Conservation (phyloP, 2,797 vertebrate species). For the Pangasius macronema region DNA sequence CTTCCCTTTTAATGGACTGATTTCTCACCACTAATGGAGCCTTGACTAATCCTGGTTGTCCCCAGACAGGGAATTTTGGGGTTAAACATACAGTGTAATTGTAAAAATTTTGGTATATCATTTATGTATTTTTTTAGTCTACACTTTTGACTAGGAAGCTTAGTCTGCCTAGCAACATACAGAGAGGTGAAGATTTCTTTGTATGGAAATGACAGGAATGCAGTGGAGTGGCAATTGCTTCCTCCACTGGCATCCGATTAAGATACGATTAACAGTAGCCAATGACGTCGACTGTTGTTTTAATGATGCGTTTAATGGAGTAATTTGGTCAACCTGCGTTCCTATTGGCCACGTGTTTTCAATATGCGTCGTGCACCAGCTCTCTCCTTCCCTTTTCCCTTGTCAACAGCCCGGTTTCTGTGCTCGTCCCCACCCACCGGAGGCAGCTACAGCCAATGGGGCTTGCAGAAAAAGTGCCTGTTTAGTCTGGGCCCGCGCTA, state of each 20-base stretch:
- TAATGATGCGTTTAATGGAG: slow-evolving; percentile 28
- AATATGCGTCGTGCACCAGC: slow-evolving; percentile 42
- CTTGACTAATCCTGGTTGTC: slow-evolving; percentile 24
- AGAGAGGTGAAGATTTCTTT: slow-evolving; percentile 25
- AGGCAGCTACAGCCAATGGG: slow-evolving; percentile 90
- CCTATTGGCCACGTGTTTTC: slow-evolving; percentile 46
- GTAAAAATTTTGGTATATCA: not conserved
- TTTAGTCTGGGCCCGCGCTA: slow-evolving; percentile 95
- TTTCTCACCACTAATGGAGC: slow-evolving; percentile 36
- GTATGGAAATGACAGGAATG: slow-evolving; percentile 1
- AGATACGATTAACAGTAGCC: not conserved
- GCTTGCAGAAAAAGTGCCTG: slow-evolving; percentile 80
- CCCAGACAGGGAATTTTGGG: not conserved
- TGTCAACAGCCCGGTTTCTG: slow-evolving; percentile 76
- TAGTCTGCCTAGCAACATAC: slow-evolving; percentile 51
- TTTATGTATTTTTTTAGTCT: not conserved
- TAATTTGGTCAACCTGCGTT: slow-evolving; percentile 22
- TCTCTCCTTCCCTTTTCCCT: slow-evolving; percentile 64
- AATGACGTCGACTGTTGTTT: slow-evolving; percentile 32
- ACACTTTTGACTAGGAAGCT: slow-evolving; percentile 7
- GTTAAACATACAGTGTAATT: not conserved
- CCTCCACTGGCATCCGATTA: slow-evolving; percentile 16
- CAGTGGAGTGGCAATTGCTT: not conserved
- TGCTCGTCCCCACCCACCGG: slow-evolving; percentile 73
- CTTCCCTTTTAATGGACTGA: slow-evolving; percentile 36